A percentile compares a stretch with the other conserved stretches of the same genome.
phyloP scores from a whole-genome alignment of 2,888 invertebrate genomes.

The Polietes domitor region DNA sequence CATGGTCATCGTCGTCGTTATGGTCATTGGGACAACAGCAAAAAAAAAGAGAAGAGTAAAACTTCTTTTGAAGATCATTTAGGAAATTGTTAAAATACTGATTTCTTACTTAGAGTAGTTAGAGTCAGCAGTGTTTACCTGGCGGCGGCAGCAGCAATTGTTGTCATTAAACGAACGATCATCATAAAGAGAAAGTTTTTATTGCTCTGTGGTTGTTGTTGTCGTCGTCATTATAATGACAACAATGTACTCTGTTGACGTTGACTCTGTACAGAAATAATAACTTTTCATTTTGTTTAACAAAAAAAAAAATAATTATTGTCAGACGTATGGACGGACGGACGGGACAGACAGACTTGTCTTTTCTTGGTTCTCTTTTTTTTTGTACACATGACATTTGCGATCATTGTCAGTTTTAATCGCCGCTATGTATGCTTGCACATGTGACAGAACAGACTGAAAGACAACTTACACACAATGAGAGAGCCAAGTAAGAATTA shows the following conservation, averaged over 20 bases:
- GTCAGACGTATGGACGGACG: not conserved
- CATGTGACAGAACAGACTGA: not conserved
- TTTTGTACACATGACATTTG: slow-evolving; percentile 34
- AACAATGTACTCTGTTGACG: not conserved
- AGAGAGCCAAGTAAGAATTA: not conserved
- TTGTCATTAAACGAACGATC: slow-evolving; percentile 2
- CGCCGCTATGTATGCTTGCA: not conserved
- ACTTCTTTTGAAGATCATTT: slow-evolving; percentile 28
- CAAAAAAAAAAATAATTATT: slow-evolving; percentile 27
- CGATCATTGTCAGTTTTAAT: slow-evolving; percentile 56
- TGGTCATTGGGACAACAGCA: not conserved
- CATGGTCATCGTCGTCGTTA: not conserved
- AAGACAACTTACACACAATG: no score
- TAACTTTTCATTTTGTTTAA: slow-evolving; percentile 47
- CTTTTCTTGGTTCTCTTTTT: slow-evolving; percentile 2
- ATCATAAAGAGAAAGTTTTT: slow-evolving; percentile 53
- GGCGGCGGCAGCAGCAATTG: not conserved
- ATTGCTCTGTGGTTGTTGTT: slow-evolving; percentile 15
- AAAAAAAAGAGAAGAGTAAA: slow-evolving; percentile 16
- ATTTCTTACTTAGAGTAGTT: slow-evolving; percentile 27
- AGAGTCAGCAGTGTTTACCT: not conserved
- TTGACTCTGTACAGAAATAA: slow-evolving; percentile 27
- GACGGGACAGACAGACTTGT: slow-evolving; percentile 12
- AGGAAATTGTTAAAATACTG: slow-evolving; percentile 36
- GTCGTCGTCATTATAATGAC: slow-evolving; percentile 5